These are phyloP conservation scores for Polietes domitor DNA, from an alignment of 2,888 invertebrate species.

Conservation along the genomic window DNA sequence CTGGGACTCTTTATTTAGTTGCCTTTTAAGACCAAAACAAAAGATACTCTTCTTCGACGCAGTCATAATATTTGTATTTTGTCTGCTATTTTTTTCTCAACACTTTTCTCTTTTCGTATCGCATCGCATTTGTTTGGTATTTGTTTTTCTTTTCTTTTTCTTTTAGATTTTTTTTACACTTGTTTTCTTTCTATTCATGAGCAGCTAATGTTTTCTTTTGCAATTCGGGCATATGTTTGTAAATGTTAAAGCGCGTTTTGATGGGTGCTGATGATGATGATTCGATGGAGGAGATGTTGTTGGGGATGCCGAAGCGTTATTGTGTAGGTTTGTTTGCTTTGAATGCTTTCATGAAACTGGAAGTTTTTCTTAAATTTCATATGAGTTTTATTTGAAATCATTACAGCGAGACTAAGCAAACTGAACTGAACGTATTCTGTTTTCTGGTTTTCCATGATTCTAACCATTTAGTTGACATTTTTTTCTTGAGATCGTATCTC, in stretches of 20 bases:
- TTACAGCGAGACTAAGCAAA: background rate
- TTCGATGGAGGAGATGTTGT: background rate
- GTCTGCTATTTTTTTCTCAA: background rate
- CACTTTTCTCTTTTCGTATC: background rate
- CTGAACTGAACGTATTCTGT: background rate
- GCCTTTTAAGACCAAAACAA: background rate
- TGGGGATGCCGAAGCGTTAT: background rate
- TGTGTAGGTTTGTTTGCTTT: slow-evolving; percentile 52
- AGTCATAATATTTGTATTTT: background rate
- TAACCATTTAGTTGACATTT: background rate
- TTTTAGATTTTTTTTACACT: background rate
- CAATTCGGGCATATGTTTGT: background rate
- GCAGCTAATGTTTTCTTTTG: background rate
- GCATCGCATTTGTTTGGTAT: background rate
- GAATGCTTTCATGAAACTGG: slow-evolving; percentile 61
- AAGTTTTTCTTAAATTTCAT: slow-evolving; percentile 44
- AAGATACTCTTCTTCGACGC: background rate
- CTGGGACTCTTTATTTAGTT: background rate
- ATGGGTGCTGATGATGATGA: slow-evolving; percentile 9
- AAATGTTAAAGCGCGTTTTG: background rate
- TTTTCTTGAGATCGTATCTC: background rate
- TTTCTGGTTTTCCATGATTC: slow-evolving; percentile 13
- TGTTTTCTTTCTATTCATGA: background rate
- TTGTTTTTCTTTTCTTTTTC: background rate
- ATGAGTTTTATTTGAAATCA: slow-evolving; percentile 47